Evolutionary conservation across 2,797 vertebrate species (phyloP), one percentile per base, ranked within the genome.

Genomic region (Ctenosaura bakeri): DNA sequence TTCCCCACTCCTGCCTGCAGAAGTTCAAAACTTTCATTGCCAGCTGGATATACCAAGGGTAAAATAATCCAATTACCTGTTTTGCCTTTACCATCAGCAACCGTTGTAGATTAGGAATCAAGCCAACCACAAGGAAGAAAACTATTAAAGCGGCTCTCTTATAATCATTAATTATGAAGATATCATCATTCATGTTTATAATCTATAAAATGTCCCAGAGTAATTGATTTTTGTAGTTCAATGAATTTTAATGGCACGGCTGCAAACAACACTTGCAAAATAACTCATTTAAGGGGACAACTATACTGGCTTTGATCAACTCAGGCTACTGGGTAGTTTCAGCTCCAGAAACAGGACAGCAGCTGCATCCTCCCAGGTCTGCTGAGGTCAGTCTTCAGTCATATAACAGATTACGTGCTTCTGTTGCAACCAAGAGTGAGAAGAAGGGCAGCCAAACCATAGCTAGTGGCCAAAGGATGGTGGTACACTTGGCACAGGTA

Each of bases 131-230:
- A 87, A 93, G 92, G 91, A 95, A 94, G 88, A 38, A 82, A 91
- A 85, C 90, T 91, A 93, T 92, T 94, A 94, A 84, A 94, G 66
- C 89, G 87, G 73, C 90, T 92, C 85, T 93, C 78, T 93, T 85
- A 66, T 89, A 94, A 92, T 93, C 84, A 81, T 95, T 95, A 95
- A 92, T 93, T 92, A 94, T 78, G 93, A 95, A 94, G 93, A 94
- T 95, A 88, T 77, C 85, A 95, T 96, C 92, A 84, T 74, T 96
- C 86, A 74, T 78, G 20, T 94, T 94, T 94, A 74, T 92, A 89
- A 92, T 91, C 88, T 93, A 76, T 83, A 88, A 95, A 89, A 88
- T 88, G 86, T 92, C 85, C 83, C 64, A 16, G 46, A 54, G 71
- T 88, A 94, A 90, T 80, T 90, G 94, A 94, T 94, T 95, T 90